Conservation (phyloP, 2,797 vertebrate species). For the Otus scops region DNA sequence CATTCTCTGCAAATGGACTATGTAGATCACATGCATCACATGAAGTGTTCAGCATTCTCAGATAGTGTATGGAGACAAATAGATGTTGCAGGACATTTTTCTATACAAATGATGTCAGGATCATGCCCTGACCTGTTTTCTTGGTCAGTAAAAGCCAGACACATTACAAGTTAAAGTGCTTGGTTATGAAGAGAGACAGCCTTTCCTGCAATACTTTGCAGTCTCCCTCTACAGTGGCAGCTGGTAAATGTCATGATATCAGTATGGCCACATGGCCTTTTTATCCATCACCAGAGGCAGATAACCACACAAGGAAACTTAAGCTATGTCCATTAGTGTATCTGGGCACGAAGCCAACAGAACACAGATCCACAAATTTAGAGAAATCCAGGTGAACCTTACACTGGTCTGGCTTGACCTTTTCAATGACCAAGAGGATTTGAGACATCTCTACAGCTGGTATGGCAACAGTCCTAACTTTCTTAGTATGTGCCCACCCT, state of each 20-base stretch:
- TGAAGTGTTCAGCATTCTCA: background rate
- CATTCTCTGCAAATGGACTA: slow-evolving; percentile 10
- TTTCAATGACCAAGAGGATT: background rate
- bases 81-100: background rate
- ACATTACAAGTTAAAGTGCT: background rate
- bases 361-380: background rate
- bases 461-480: background rate
- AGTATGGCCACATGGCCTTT: slow-evolving; percentile 20
- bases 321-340: background rate
- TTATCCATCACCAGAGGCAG: slow-evolving; percentile 29
- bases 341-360: slow-evolving; percentile 22
- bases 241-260: slow-evolving; percentile 45
- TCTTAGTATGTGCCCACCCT: background rate
- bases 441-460: background rate
- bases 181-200: slow-evolving; percentile 26
- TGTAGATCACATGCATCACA: background rate
- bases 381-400: slow-evolving; percentile 20
- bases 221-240: background rate
- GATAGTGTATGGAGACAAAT: background rate
- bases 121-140: background rate
- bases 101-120: background rate
- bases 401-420: background rate
- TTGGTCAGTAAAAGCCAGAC: background rate
- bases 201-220: background rate
- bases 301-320: background rate